Evolutionary conservation across 2,797 vertebrate genomes (phyloP), one percentile per base, ranked within the genome.

Genomic region (Anomalospiza imberbis): DNA sequence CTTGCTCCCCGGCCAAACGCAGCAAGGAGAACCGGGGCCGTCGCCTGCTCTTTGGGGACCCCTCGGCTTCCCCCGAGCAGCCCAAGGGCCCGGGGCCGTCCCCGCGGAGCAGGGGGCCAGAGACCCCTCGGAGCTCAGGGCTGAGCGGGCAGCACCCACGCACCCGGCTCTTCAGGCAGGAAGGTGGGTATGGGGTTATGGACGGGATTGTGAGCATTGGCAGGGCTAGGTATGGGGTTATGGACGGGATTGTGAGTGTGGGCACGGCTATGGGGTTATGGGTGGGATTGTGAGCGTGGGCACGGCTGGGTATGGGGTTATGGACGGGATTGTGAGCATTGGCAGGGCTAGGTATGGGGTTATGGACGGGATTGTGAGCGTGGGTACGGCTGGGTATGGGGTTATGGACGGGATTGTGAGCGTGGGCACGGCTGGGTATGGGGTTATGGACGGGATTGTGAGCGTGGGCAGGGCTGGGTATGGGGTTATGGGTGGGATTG

Each of bases 1-100:
- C 95, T n/a, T 98, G 98, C 40, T 99, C 99, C 3, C 99, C 99
- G 0, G 98, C 98, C 9, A 99, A 99, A 91, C 98, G 97, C 94
- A 97, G 97, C 70, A 97, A 97, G 50, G 94, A 98, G 25, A 98
- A 98, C 7, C 98, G 79, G 40, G 98, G 98, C 1, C 97, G 98
- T 8, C 98, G 98, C 72, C 91, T 98, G 57, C 82, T 97, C 54
- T 98, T 98, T 0, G 97, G 98, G 5, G 98, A 97, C 79, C 70
- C 91, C 14, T 96, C 95, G 1, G 28, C 65, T 34, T 97, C 97
- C 34, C 97, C 97, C 0, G 55, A 84, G 81, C 97, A 95, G 91
- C 92, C 60, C 60, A 62, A 65, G 36, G 48, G 40, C 55, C 83
- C 67, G 5, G 3, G 63, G 4, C 34, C 17, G 0, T 87, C 96